Evolutionary conservation across 2,113 vertebrate genomes (phyloP).

Genomic region (Gnathonemus echidnorhynchus): DNA sequence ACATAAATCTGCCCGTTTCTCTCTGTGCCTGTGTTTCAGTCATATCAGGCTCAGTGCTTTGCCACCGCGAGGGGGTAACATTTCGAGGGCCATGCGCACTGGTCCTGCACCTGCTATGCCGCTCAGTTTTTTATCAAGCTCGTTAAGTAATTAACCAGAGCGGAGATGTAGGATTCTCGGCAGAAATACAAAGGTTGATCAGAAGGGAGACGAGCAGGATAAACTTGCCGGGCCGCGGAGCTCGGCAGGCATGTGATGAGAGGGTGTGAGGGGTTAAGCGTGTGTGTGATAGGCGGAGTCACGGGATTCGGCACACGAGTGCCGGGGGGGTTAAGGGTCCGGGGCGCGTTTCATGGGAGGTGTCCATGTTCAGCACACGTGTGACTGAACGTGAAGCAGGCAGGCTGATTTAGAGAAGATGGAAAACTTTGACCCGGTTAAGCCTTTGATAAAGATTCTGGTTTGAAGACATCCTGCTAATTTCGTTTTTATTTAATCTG

Average conservation of each 20-base stretch:
- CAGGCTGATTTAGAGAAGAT: not conserved
- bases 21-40: not conserved
- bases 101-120: not conserved
- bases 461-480: not conserved
- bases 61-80: not conserved
- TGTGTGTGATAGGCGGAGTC: not conserved
- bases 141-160: not conserved
- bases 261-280: not conserved
- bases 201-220: not conserved
- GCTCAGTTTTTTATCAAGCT: not conserved
- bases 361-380: not conserved
- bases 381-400: not conserved
- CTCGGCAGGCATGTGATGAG: not conserved
- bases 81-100: not conserved
- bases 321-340: not conserved
- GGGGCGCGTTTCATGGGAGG: not conserved
- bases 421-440: not conserved
- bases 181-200: not conserved
- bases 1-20: not conserved
- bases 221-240: not conserved
- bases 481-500: constrained; percentile 2
- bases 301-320: not conserved
- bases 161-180: not conserved
- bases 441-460: not conserved
- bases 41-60: not conserved